Evolutionary conservation across 2,888 invertebrate species (phyloP).

Genomic region (Galerucella calmariensis): DNA sequence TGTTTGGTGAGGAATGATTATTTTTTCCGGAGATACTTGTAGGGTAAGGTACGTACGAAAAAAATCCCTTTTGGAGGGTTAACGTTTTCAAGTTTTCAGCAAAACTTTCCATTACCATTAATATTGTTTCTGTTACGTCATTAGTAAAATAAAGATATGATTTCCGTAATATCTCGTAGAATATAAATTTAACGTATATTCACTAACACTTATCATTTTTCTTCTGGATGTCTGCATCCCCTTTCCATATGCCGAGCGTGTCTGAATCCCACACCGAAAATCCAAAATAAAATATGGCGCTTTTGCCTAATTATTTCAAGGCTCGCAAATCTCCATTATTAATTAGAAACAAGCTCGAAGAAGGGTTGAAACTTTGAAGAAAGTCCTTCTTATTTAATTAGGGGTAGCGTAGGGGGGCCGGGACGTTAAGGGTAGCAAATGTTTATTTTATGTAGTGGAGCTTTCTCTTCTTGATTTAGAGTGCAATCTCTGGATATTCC

Average conservation of each 20-base stretch:
- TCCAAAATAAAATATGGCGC: constrained; percentile 33
- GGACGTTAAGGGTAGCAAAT: constrained; percentile 44
- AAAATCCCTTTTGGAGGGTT: background rate
- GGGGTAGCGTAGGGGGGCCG: constrained; percentile 37
- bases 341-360: constrained; percentile 51
- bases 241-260: constrained; percentile 6
- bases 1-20: constrained; percentile 9
- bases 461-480: constrained; percentile 48
- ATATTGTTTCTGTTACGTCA: background rate
- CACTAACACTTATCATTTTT: background rate
- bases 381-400: constrained; percentile 53
- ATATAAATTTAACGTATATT: background rate
- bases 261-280: constrained; percentile 9
- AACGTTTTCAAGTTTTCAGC: too few relatives aligned
- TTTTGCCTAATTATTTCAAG: constrained; percentile 50
- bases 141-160: background rate
- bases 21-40: background rate
- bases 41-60: background rate
- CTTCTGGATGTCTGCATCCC: background rate
- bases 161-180: background rate
- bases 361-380: constrained; percentile 52
- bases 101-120: background rate
- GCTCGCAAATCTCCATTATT: constrained; percentile 55
- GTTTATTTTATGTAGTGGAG: constrained; percentile 51
- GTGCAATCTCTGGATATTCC: constrained; percentile 46